phyloP scores from a whole-genome alignment of 2,888 invertebrate species.

The Nomada fabriciana region DNA sequence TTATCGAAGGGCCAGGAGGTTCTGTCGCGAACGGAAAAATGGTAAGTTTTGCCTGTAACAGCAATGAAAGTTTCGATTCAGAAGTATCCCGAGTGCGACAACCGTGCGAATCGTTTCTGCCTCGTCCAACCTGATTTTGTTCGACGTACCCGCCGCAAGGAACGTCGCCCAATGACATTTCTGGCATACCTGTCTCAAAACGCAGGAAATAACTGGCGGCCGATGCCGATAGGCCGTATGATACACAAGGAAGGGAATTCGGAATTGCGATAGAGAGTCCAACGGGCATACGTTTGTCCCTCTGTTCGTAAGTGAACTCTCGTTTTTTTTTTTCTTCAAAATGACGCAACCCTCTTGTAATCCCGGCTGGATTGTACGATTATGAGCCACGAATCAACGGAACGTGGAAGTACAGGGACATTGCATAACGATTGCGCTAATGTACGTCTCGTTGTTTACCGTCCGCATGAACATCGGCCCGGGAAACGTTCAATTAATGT shows the following conservation, averaged over 20 bases:
- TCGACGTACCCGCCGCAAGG: neutral
- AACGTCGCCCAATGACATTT: conserved; percentile 12
- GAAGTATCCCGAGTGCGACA: no score
- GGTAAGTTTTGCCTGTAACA: no score
- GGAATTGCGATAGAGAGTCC: conserved; percentile 18
- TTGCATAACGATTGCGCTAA: conserved; percentile 68
- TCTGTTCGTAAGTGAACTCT: neutral
- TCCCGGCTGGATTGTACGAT: conserved; percentile 43
- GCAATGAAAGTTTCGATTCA: no score
- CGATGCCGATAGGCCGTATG: neutral
- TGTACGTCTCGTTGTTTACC: conserved; percentile 63
- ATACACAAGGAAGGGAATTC: conserved; percentile 14
- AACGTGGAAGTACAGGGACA: conserved; percentile 52
- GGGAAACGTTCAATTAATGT: conserved; percentile 67
- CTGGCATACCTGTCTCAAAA: neutral
- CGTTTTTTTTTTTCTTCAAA: conserved; percentile 20
- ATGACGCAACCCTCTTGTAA: conserved; percentile 51
- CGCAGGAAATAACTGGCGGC: neutral
- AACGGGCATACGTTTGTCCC: neutral
- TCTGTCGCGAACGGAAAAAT: no score
- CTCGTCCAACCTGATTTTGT: neutral
- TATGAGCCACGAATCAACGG: conserved; percentile 59
- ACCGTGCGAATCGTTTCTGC: no score
- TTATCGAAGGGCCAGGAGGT: no score
- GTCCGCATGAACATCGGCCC: conserved; percentile 54